A percentile compares a stretch with the other conserved stretches of the same genome.
Evolutionary conservation across 2,113 vertebrate genomes (phyloP).

Genomic region (Periophthalmodon schlosseri): DNA sequence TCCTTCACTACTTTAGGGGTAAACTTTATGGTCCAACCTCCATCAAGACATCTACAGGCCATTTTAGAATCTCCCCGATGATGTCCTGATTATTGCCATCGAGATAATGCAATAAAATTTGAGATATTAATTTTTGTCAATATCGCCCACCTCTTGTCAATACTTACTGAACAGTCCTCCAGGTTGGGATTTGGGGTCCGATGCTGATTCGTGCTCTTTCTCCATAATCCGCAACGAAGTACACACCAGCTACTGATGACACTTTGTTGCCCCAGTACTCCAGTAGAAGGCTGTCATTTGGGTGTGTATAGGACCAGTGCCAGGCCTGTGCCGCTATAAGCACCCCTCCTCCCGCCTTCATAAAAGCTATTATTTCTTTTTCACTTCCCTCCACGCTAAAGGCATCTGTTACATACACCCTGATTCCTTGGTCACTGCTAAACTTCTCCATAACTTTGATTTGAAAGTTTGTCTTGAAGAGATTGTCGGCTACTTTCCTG

Average conservation of each 20-base stretch:
- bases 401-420: conserved; percentile 81
- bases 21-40: too few species aligned
- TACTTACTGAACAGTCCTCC: conserved; percentile 82
- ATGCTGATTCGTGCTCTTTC: conserved; percentile 75
- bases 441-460: conserved; percentile 55
- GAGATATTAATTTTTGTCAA: too few species aligned
- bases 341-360: conserved; percentile 84
- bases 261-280: conserved; percentile 86
- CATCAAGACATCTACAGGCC: too few species aligned
- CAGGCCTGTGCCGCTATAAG: conserved; percentile 87
- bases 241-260: conserved; percentile 84
- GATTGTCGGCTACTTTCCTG: conserved; percentile 68
- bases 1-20: too few species aligned
- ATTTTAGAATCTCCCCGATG: too few species aligned
- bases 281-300: conserved; percentile 76
- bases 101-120: too few species aligned
- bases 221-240: conserved; percentile 78
- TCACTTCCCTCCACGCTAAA: conserved; percentile 66
- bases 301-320: conserved; percentile 77
- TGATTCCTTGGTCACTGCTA: conserved; percentile 54
- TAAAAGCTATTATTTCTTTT: conserved; percentile 76
- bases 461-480: conserved; percentile 57
- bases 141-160: not conserved
- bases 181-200: conserved; percentile 81
- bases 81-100: too few species aligned